Conservation (phyloP, 2,797 vertebrate species). For the Lepidocolaptes lacrymiger region DNA sequence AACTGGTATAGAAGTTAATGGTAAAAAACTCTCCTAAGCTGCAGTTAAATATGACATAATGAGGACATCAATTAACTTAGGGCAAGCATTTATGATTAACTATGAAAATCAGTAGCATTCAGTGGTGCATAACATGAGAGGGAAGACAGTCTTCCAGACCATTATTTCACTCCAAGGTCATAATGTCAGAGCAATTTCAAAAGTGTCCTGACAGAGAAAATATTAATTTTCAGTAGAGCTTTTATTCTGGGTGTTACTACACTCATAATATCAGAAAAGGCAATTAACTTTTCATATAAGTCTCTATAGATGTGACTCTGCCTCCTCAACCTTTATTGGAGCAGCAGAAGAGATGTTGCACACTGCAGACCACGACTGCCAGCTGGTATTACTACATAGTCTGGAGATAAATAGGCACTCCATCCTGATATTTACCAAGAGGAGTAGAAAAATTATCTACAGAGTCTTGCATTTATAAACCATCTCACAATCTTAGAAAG, state of each 20-base stretch:
- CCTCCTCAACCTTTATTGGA: background rate
- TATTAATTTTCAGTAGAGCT: background rate
- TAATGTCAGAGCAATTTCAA: constrained; percentile 8
- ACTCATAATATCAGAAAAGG: background rate
- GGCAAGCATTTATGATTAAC: constrained; percentile 63
- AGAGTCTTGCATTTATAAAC: background rate
- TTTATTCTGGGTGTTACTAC: background rate
- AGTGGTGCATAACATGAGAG: constrained; percentile 40
- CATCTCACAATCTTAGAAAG: background rate
- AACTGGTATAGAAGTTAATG: constrained; percentile 58
- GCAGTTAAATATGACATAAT: constrained; percentile 70
- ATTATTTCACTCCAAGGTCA: constrained; percentile 56
- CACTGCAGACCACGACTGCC: rapidly evolving
- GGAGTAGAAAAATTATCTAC: background rate
- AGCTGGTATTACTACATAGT: background rate
- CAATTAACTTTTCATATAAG: background rate
- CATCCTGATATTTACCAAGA: background rate
- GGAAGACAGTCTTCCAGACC: constrained; percentile 10
- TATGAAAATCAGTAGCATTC: constrained; percentile 57
- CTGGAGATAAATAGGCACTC: background rate
- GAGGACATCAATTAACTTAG: constrained; percentile 73
- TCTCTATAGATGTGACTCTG: background rate
- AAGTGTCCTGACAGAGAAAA: constrained; percentile 8
- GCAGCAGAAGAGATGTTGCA: background rate
- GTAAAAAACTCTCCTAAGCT: constrained; percentile 42